Base-by-base conservation (phyloP, 2,888 invertebrate genomes). In the Busseola fusca region DNA sequence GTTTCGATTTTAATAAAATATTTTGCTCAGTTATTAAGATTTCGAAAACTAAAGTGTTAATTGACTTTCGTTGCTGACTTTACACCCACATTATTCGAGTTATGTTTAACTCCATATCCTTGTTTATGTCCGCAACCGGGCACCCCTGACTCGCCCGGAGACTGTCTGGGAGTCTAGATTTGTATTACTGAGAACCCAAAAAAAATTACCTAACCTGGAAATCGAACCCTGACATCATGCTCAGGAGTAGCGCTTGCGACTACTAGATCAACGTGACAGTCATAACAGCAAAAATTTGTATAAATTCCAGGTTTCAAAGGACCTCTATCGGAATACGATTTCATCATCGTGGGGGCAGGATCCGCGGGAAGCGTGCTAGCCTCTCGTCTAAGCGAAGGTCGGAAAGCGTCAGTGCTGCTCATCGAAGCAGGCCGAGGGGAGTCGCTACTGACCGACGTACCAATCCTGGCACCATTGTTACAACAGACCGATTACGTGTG, bases 301-400 rank as follows among this genome's bases (percentile, higher is more conserved):
- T 50, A 34, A 65, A 40, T 87, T 90, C 16, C 90, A 94, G 94
- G 90, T 59, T 93, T 93, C 78, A 91, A 90, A 83, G 93, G 92
- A 9, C 94, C 94, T 3, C 69, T 94, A 68, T 87, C 88, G 1
- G 92, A 93, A 72, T 95, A 95, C 85, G 95, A 95, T 83, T 96
- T 96, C 83, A 94, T 96, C 48, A 89, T 96, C 18, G 91, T 96
- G 1, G 96, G 96, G 0, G 96, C 96, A 1, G 96, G 96, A 0
- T 95, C 96, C 3, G 96, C 96, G 0, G 96, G 95, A 3, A 94
- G 96, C 74, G 96, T 96, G 16, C 86, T 96, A n/a, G 96, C 96
- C 5, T 91, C 96, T 9, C 90, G 96, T 6, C 90, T 96, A 12
- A 95, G 95, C 50, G 94, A 96, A 82, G 91, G 92, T n/a, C 84